Evolutionary conservation across 2,888 invertebrate genomes (phyloP).

Genomic region (Asteroscopus sphinx): DNA sequence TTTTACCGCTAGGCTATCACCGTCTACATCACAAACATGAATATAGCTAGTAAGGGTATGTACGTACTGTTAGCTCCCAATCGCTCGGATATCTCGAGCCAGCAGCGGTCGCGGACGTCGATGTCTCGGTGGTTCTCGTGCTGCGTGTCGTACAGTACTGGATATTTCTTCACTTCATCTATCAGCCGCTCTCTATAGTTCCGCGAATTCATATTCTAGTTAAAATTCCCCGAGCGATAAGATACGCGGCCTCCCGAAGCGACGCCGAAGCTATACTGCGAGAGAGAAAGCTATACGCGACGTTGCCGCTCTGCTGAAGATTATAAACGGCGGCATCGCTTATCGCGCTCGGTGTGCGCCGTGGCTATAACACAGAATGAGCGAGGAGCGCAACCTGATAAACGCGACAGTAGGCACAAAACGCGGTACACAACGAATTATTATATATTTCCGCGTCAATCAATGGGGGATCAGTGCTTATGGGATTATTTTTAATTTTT

Average conservation of each 20-base stretch:
- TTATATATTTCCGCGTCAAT: no score
- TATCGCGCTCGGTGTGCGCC: conserved; percentile 75
- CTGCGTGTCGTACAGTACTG: conserved; percentile 83
- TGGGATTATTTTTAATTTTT: no score
- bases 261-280: conserved; percentile 80
- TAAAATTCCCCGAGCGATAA: conserved; percentile 26
- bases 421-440: no score
- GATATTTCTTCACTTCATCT: conserved; percentile 83
- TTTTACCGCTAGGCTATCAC: no score
- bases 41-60: conserved; percentile 1
- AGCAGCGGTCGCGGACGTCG: conserved; percentile 83
- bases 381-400: background rate
- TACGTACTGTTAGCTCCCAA: conserved; percentile 78
- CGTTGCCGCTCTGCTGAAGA: conserved; percentile 73
- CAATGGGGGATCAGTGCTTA: no score
- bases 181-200: conserved; percentile 79
- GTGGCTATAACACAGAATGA: conserved; percentile 54
- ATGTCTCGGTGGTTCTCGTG: conserved; percentile 84
- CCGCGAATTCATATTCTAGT: conserved; percentile 62
- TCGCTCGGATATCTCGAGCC: conserved; percentile 81
- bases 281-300: conserved; percentile 74
- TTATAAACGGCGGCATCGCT: conserved; percentile 66
- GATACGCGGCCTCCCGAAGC: conserved; percentile 72
- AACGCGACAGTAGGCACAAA: background rate
- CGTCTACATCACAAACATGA: background rate